Evolutionary conservation across 2,888 invertebrate genomes (phyloP), one percentile per base, ranked within the genome.

Genomic region (Marronus borbonicus): DNA sequence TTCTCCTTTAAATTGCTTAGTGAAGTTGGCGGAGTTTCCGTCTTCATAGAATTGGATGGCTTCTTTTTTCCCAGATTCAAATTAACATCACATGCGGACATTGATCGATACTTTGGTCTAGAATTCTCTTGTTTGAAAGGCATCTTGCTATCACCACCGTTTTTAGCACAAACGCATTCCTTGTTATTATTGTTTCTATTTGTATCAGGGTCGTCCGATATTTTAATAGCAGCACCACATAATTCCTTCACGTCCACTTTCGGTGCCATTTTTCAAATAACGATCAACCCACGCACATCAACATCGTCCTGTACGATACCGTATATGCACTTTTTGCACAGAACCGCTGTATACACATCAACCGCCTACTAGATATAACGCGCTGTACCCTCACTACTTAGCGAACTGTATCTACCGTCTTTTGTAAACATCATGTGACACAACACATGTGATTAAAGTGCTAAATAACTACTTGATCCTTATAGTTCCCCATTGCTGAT

Each of bases 31-130:
- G 78, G 78, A n/a, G 79, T 70, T 55, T 80, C 76, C 72, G 70
- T 70, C 62, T 80, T 76, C 58, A 78, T 60, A 36, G 60, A 14
- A 75, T 80, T 76, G 49, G 28, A 28, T 4, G 69, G 24, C 36
- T 60, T 65, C 39, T 74, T 72, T 24, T 70, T 72, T 31, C 64
- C 62, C 24, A 39, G 44, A 36, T 62, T 65, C 10, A 78, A 58
- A 78, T 81, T 82, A 58, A 86, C 78, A 77, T 86, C 86, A 77
- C 83, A 84, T 10, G 83, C 84, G 8, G 86, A 86, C 82, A 85
- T 83, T n/a, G 86, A 86, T 49, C 85, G 81, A 77, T 84, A 83
- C 76, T 81, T 83, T 31, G 81, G 79, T 3, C 79, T 77, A 10
- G 76, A 75, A 52, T 79, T 81, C 52, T 82, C 79, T 8, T 81